phyloP scores from a whole-genome alignment of 2,888 invertebrate species.

The Cephus pulcher region DNA sequence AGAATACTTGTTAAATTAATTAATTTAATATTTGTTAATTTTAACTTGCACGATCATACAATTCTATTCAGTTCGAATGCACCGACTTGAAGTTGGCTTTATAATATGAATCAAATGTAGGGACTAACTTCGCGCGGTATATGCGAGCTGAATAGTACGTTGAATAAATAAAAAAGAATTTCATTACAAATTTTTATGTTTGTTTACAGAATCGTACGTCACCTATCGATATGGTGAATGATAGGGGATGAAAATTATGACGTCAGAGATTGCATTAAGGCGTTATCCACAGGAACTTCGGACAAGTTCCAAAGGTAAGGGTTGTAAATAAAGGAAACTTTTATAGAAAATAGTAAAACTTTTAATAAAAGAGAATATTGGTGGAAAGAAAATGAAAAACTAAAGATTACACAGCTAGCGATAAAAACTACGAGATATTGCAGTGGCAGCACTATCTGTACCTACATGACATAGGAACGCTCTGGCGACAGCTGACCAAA shows the following conservation, averaged over 20 bases:
- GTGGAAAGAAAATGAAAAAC: background rate
- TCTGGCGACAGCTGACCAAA: background rate
- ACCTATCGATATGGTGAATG: background rate
- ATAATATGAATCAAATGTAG: background rate
- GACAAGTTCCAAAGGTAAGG: too few species aligned
- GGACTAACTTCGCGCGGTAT: background rate
- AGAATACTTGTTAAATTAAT: background rate
- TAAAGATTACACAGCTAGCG: background rate
- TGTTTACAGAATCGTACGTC: background rate
- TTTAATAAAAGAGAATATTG: too few species aligned
- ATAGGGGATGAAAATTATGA: background rate
- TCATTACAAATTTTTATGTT: too few species aligned
- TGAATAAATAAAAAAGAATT: background rate
- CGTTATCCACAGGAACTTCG: background rate
- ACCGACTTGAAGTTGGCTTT: background rate
- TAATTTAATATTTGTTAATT: too few species aligned
- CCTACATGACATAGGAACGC: background rate
- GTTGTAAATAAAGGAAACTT: too few species aligned
- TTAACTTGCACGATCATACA: too few species aligned
- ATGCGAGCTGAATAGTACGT: background rate
- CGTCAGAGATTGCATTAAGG: background rate
- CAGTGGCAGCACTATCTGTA: background rate
- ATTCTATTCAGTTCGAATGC: background rate
- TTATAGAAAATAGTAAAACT: too few species aligned
- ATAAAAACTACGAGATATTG: background rate